A percentile compares a stretch with the other conserved stretches of the same genome.
Evolutionary conservation across 2,113 vertebrate genomes (phyloP).

Genomic region (Trogon surrucura): DNA sequence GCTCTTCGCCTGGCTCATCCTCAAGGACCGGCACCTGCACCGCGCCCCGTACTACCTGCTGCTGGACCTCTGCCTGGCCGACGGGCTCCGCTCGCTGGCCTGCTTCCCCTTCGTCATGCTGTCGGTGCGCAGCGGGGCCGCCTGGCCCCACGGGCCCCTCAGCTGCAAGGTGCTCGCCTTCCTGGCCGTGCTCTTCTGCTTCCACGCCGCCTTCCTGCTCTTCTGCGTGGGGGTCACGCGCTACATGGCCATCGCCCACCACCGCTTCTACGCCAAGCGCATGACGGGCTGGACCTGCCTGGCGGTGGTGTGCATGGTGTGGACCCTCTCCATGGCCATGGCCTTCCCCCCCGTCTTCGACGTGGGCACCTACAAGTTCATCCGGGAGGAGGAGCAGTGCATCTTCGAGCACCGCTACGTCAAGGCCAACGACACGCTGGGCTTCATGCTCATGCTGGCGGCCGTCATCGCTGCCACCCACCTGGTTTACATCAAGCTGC

Average conservation of each 20-base stretch:
- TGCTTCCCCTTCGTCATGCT: slow-evolving; percentile 96
- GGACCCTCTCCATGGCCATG: slow-evolving; percentile 94
- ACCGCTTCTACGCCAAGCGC: slow-evolving; percentile 94
- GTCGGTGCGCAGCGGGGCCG: slow-evolving; percentile 85
- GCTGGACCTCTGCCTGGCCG: slow-evolving; percentile 92
- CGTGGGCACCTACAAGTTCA: slow-evolving; percentile 91
- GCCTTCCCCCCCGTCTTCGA: slow-evolving; percentile 95
- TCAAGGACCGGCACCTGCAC: slow-evolving; percentile 90
- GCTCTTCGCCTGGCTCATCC: slow-evolving; percentile 88
- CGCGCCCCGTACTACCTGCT: slow-evolving; percentile 94
- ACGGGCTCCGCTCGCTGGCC: slow-evolving; percentile 89
- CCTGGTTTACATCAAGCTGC: slow-evolving; percentile 92
- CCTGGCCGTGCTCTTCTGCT: slow-evolving; percentile 93
- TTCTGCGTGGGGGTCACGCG: slow-evolving; percentile 94
- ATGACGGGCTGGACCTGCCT: slow-evolving; percentile 93
- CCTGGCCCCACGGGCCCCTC: slow-evolving; percentile 85
- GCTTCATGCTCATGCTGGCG: slow-evolving; percentile 93
- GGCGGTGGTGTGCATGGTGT: slow-evolving; percentile 92
- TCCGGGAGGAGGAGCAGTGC: slow-evolving; percentile 93
- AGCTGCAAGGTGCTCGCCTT: slow-evolving; percentile 94
- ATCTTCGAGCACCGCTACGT: slow-evolving; percentile 94
- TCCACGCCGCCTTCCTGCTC: slow-evolving; percentile 94
- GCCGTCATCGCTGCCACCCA: slow-evolving; percentile 91
- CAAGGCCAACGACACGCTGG: slow-evolving; percentile 92
- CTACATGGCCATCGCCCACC: slow-evolving; percentile 97